Base-by-base conservation (phyloP, 2,113 vertebrate species). In the Tetrax tetrax region DNA sequence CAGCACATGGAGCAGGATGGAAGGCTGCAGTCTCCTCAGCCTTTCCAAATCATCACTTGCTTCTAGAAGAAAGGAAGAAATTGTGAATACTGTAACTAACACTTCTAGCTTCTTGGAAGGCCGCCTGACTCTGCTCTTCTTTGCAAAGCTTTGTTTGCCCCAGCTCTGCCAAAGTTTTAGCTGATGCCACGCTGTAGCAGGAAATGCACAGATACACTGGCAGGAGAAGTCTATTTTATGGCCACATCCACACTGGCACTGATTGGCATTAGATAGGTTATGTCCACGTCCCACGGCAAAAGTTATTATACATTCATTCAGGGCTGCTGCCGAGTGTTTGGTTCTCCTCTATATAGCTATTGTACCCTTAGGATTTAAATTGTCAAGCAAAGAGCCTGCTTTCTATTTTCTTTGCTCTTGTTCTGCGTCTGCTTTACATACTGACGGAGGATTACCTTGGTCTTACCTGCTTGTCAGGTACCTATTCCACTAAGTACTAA, bases 401-500 rank as follows among this genome's bases (percentile, higher is more conserved):
- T 43, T 91, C 60, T 97, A 93, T 97, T 97, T 97, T 97, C 93
- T 96, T 96, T 97, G 83, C 95, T 95, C 87, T 93, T 94, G 60
- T 92, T 96, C 71, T 85, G 78, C 57, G 91, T 94, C 97, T 97
- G 93, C 95, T 95, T 90, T 96, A 94, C 79, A 65, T 80, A 96
- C 65, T 91, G 92, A 95, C 78, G 93, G 92, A 96, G 97, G 96
- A 97, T 98, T 97, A 98, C 90, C 20, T 23, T 61, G 64, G 80
- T 96, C 71, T 96, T 97, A 97, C 92, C 91, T 94, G 93, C 92
- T 95, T 97, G 96, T 97, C 97, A 97, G 94, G 43, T 71, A 96
- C 94, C 92, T 96, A 96, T 96, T 96, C 79, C 95, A 93, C 92
- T 97, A 97, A 97, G 96, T 94, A 95, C 92, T 83, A 92, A 96